Evolutionary conservation across 1,140 invertebrate genomes (phyloP).

Genomic region (Pristionchus pacificus): DNA sequence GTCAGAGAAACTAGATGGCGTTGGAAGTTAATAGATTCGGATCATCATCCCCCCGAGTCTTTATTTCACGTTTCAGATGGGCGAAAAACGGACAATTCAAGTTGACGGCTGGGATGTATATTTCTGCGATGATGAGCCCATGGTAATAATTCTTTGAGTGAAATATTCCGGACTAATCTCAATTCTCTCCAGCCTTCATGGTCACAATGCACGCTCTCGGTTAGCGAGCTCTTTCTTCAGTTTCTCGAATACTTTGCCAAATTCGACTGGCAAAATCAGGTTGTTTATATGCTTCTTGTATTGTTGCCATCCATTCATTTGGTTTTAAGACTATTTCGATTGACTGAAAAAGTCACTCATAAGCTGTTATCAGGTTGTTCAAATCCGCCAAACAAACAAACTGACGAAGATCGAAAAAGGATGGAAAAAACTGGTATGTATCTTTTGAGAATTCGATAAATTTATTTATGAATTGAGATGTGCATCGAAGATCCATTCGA

Average conservation of each 20-base stretch:
- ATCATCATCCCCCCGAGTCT: too few relatives aligned
- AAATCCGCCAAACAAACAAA: slow-evolving; percentile 70
- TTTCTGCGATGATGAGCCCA: slow-evolving; percentile 16
- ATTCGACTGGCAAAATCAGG: slow-evolving; percentile 30
- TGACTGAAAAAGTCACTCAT: not conserved
- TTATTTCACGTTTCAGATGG: slow-evolving; percentile 9
- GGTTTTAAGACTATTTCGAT: too few relatives aligned
- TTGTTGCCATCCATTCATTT: too few relatives aligned
- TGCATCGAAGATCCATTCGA: slow-evolving; percentile 30
- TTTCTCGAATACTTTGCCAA: slow-evolving; percentile 81
- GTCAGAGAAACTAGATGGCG: not conserved
- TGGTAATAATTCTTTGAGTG: slow-evolving; percentile 2
- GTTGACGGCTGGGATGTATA: slow-evolving; percentile 18
- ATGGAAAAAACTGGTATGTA: slow-evolving; percentile 3
- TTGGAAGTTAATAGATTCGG: slow-evolving; percentile 14
- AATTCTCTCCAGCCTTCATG: slow-evolving; percentile 1
- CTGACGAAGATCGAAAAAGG: slow-evolving; percentile 20
- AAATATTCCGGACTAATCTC: not conserved
- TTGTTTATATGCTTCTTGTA: too few relatives aligned
- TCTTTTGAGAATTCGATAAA: slow-evolving; percentile 8
- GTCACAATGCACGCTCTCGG: slow-evolving; percentile 60
- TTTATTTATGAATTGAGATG: slow-evolving; percentile 9
- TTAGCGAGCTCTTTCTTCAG: slow-evolving; percentile 78
- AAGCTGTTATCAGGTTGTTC: slow-evolving; percentile 70
- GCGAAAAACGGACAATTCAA: not conserved